Conservation (phyloP, 35 echinoderm and acorn worm species). For the Heliocidaris erythrogramma region DNA sequence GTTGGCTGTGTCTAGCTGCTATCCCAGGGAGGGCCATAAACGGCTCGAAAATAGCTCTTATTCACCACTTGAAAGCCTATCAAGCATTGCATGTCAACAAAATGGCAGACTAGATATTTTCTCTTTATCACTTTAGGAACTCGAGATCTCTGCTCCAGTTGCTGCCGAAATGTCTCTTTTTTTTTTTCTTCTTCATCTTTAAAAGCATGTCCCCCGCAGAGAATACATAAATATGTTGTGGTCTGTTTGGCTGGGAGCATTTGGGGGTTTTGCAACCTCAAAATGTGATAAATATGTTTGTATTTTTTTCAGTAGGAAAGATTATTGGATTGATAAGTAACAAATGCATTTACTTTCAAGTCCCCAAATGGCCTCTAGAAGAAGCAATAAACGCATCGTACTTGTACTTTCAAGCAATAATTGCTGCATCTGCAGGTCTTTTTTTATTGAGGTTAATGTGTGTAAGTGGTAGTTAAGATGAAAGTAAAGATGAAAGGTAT, state of each 20-base stretch:
- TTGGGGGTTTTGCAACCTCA: neutral
- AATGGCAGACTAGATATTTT: neutral
- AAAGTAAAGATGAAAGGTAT: too few species aligned
- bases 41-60: neutral
- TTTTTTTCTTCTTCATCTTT: neutral
- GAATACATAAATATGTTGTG: slow-evolving; percentile 27
- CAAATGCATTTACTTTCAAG: neutral
- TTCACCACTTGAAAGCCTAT: neutral
- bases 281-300: neutral
- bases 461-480: too few species aligned
- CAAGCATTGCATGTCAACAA: neutral
- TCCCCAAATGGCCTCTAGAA: neutral
- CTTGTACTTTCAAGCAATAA: too few species aligned
- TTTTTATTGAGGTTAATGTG: too few species aligned
- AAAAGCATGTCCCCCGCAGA: neutral
- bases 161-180: neutral
- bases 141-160: neutral
- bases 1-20: neutral
- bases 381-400: neutral
- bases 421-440: neutral
- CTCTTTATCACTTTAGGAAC: neutral
- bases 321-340: neutral
- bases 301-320: neutral
- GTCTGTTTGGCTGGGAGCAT: neutral
- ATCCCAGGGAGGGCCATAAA: neutral